Evolutionary conservation across 2,888 invertebrate genomes (phyloP).

Genomic region (Nomada flava): DNA sequence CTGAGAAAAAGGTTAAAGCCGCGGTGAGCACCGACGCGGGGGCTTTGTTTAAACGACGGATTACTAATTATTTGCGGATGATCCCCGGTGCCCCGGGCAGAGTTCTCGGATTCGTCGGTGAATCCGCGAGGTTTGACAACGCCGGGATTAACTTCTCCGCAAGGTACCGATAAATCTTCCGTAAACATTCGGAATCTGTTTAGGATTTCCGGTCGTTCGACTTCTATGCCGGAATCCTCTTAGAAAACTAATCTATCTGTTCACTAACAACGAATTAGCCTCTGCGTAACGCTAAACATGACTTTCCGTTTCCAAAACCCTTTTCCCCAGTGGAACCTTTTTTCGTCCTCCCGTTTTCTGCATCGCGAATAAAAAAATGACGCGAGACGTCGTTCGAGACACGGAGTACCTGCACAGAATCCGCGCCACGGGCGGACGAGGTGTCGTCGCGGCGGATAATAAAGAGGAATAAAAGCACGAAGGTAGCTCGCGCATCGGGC

Average conservation of each 20-base stretch:
- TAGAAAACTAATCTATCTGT: constrained; percentile 2
- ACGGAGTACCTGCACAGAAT: constrained; percentile 12
- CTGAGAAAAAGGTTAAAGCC: constrained; percentile 36
- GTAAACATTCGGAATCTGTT: constrained; percentile 54
- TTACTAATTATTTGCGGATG: constrained; percentile 74
- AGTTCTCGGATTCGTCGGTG: constrained; percentile 11
- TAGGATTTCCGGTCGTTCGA: constrained; percentile 31
- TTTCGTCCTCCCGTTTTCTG: neutral
- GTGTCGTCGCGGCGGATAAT: constrained; percentile 33
- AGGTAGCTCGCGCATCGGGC: constrained; percentile 63
- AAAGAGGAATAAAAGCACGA: constrained; percentile 61
- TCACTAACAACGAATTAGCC: neutral
- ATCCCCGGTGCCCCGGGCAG: constrained; percentile 41
- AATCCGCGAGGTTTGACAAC: constrained; percentile 33
- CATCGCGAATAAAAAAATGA: neutral
- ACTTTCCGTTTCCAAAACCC: neutral
- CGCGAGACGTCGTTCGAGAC: neutral
- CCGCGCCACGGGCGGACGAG: constrained; percentile 52
- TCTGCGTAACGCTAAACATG: neutral
- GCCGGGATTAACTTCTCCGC: constrained; percentile 59
- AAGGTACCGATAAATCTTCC: constrained; percentile 56
- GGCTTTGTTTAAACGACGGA: constrained; percentile 62
- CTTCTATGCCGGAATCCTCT: neutral
- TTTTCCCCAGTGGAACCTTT: neutral
- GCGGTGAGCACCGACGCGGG: constrained; percentile 17